Base-by-base conservation (phyloP, 2,113 vertebrate genomes). In the Grammomys dolichurus region DNA sequence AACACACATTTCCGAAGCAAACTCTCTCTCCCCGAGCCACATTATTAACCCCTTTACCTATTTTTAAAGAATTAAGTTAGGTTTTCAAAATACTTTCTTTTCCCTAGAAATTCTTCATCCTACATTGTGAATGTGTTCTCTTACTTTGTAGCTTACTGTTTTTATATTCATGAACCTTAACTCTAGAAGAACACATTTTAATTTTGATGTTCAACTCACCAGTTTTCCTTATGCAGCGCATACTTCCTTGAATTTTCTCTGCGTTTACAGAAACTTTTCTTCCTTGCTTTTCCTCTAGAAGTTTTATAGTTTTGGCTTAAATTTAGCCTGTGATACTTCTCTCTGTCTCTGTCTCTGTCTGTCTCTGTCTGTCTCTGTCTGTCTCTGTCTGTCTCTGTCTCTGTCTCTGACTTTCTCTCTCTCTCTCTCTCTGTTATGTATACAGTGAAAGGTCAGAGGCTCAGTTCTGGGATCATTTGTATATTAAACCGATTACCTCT, bases 261-360 rank as follows among this genome's bases (percentile, higher is more conserved):
- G 63, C 60, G 40, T 80, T 69, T 89, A 73, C 26, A 91, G 67
- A 51, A 31, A 65, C 40, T 92, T 96, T 94, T 85, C 22, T 70
- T 56, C 31, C 56, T 8, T 46, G 11, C 58, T 92, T 94, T 84
- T 70, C 63, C 70, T 43, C 11, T 58, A 67, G 36, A 87, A 72
- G 13, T 77, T 82, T 96, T 93, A 22, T 86, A 77, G 67, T 65
- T 89, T 89, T 95, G 81, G 56, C 9, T 80, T 89, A 67, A 43
- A 43, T 94, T 81, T 94, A 89, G 60, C 14, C 58, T 81, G 51
- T 81, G 33, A 70, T 75, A 4, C 3, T 22, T 16, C 46, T 7
- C 46, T 48, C 46, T 48, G 46, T 48, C 46, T 48, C 46, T 48
- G 46, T 48, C 46, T 48, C 46, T 46, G 3, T 46, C 46, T 46